These are phyloP conservation scores for Rhyacophila brunnea DNA, from an alignment of 1,140 invertebrate species.

Conservation along the genomic window DNA sequence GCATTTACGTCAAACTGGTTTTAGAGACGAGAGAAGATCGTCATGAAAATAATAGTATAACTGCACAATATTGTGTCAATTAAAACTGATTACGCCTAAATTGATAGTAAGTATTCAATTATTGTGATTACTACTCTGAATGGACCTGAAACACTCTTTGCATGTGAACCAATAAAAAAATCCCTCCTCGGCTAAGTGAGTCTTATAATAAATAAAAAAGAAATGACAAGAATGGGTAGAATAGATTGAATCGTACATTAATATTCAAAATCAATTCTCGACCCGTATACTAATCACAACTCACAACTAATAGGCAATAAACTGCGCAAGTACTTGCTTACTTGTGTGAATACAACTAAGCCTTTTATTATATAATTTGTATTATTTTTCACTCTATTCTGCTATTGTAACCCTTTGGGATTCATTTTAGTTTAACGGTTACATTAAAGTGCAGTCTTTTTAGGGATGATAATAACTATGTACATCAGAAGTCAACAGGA, in stretches of 20 bases:
- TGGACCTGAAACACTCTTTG: not conserved
- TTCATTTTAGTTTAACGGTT: not conserved
- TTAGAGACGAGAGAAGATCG: no score
- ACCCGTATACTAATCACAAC: conserved; percentile 32
- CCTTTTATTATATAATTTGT: conserved; percentile 28
- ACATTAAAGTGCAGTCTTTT: no score
- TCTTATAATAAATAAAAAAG: conserved; percentile 3
- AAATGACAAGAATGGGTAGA: conserved; percentile 1
- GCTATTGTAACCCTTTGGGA: conserved; percentile 25
- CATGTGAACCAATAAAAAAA: not conserved
- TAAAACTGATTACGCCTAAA: no score
- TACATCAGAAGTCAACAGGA: no score
- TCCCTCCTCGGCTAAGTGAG: no score
- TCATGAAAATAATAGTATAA: no score
- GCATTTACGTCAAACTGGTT: no score
- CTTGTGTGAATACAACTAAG: not conserved
- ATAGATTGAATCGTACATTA: conserved; percentile 16
- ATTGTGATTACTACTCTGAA: no score
- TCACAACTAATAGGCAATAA: conserved; percentile 17
- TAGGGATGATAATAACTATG: no score
- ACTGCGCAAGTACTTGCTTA: conserved; percentile 8
- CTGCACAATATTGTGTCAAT: no score
- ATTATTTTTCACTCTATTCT: conserved; percentile 27
- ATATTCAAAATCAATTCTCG: conserved; percentile 35
- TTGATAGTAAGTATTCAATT: no score